phyloP scores from a whole-genome alignment of 2,113 vertebrate genomes.

The Amphiprion ocellaris region DNA sequence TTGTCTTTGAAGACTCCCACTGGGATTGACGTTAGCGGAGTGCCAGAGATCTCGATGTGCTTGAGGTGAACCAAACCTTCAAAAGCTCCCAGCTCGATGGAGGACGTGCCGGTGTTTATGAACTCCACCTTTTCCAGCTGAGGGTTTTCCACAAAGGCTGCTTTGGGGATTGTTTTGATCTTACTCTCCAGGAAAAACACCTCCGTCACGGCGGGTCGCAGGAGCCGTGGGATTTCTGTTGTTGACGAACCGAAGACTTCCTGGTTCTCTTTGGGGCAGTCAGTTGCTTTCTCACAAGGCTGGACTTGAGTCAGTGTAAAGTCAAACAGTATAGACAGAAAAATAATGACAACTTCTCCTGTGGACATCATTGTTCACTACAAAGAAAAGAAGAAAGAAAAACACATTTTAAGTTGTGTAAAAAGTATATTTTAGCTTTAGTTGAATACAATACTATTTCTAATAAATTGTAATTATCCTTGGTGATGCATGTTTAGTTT shows the following conservation, averaged over 20 bases:
- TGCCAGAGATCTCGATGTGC: constrained; percentile 80
- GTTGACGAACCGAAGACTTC: constrained; percentile 65
- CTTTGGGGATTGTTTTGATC: constrained; percentile 77
- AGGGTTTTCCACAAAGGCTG: constrained; percentile 80
- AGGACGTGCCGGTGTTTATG: constrained; percentile 68
- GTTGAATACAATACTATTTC: no score
- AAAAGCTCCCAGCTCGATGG: constrained; percentile 85
- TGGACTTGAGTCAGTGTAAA: constrained; percentile 22
- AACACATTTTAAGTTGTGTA: neutral
- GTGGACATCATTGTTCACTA: constrained; percentile 65
- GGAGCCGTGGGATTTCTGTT: constrained; percentile 76
- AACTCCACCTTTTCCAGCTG: constrained; percentile 82
- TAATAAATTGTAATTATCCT: neutral
- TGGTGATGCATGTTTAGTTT: neutral
- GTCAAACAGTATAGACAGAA: constrained; percentile 50
- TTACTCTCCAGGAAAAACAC: constrained; percentile 82
- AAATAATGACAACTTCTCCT: constrained; percentile 29
- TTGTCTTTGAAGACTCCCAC: constrained; percentile 83
- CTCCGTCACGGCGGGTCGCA: constrained; percentile 74
- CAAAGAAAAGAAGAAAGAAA: constrained; percentile 17
- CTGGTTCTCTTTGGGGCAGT: constrained; percentile 62
- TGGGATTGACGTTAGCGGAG: constrained; percentile 68
- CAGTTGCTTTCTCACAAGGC: constrained; percentile 20
- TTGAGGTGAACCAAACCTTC: constrained; percentile 78
- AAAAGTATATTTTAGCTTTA: no score